Base-by-base conservation (phyloP, 2,888 invertebrate genomes). In the Nezara viridula region DNA sequence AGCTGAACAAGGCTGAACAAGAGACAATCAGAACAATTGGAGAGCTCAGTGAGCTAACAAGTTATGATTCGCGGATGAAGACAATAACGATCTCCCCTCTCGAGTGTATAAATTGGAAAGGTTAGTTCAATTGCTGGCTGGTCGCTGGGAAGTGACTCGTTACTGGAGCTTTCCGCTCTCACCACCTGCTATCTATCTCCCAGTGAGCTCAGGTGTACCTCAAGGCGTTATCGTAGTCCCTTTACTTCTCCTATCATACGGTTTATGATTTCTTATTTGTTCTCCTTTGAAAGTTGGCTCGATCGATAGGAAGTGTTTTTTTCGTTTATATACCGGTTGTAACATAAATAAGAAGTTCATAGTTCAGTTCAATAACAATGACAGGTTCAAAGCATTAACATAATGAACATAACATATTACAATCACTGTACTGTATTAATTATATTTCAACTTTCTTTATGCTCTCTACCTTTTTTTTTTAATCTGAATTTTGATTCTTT, bases 91-190 rank as follows among this genome's bases (percentile, higher is more conserved):
- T 88, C 85, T 88, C 73, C 85, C 88, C 88, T 86, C 90, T 86
- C 89, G 88, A 88, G 85, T 66, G 87, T 88, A 90, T 90, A 90
- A 90, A 90, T 90, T 90, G 90, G 90, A 90, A 90, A 90, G 90
- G 90, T 90, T 90, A 90, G 90, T 90, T 90, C 90, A 90, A 90
- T 90, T 90, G 90, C 86, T 86, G 87, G 73, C 77, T 50, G 32
- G 77, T 88, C 88, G 47, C 47, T 88, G 44, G 88, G 88, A 88
- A 81, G 88, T 81, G 49, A 50, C 88, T 88, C 88, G 88, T 88
- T 88, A 88, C 73, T n/a, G 24, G 49, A 44, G 81, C 85, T 88
- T 81, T 88, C 88, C 88, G 88, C 88, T 88, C 88, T 87, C 88
- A 88, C 77, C 77, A 88, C 88, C 88, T 85, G 81, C 85, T 47